These are phyloP conservation scores for Fissipunctia ypsillon DNA, from an alignment of 2,888 invertebrate genomes.

Conservation along the genomic window DNA sequence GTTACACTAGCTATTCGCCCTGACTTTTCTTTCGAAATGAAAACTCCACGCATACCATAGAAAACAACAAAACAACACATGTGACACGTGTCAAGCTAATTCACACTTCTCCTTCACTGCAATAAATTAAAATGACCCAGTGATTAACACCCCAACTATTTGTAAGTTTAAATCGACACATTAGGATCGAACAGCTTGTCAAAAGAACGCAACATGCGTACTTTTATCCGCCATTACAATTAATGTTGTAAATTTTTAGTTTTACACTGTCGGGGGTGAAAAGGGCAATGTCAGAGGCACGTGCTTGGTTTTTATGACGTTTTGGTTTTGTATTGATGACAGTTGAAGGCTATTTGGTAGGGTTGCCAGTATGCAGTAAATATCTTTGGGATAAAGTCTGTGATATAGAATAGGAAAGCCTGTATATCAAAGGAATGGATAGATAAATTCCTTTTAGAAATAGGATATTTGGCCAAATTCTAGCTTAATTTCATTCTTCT, in stretches of 20 bases:
- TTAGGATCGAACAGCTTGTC: constrained; percentile 53
- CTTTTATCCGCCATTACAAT: constrained; percentile 46
- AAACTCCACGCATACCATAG: neutral
- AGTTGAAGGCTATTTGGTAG: constrained; percentile 34
- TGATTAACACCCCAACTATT: constrained; percentile 66
- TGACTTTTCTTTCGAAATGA: neutral
- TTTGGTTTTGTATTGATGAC: constrained; percentile 53
- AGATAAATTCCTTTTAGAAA: neutral
- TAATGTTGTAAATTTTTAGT: constrained; percentile 62
- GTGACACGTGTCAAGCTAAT: constrained; percentile 30
- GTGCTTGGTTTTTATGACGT: constrained; percentile 63
- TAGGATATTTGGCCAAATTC: neutral
- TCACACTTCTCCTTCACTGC: constrained; percentile 19
- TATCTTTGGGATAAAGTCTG: constrained; percentile 10
- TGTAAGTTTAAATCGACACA: constrained; percentile 51
- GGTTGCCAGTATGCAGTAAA: constrained; percentile 8
- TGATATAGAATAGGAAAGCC: neutral
- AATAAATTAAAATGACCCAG: constrained; percentile 57
- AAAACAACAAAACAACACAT: neutral
- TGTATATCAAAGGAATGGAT: neutral
- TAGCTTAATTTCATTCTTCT: neutral
- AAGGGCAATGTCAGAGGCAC: constrained; percentile 28
- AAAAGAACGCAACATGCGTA: constrained; percentile 55
- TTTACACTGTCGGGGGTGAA: constrained; percentile 33
- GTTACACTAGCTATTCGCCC: neutral